These are phyloP conservation scores for Tachycineta bicolor DNA, from an alignment of 2,113 vertebrate genomes.

Conservation along the genomic window DNA sequence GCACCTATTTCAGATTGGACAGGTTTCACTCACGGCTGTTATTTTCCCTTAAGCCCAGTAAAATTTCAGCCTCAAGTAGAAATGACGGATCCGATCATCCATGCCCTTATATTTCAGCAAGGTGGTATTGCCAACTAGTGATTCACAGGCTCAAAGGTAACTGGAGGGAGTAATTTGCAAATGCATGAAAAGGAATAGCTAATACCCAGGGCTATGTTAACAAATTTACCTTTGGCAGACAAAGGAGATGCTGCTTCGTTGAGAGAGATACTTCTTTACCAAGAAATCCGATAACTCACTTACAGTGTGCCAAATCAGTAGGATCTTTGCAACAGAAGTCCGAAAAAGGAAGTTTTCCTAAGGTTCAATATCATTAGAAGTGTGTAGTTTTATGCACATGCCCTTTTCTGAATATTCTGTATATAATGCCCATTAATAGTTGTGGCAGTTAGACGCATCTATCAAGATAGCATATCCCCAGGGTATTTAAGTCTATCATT, in stretches of 20 bases:
- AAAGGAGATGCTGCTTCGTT: neutral
- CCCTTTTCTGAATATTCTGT: neutral
- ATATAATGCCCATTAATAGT: neutral
- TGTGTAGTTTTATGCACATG: neutral
- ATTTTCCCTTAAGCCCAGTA: neutral
- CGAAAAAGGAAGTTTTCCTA: neutral
- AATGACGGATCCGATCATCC: neutral
- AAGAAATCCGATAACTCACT: neutral
- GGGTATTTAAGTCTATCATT: constrained; percentile 12
- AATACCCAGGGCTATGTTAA: neutral
- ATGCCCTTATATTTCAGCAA: neutral
- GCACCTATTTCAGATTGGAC: neutral
- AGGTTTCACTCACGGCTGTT: neutral
- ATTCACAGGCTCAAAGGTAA: neutral
- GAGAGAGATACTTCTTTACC: neutral
- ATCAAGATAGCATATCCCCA: constrained; percentile 15
- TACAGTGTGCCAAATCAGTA: neutral
- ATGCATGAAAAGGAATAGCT: neutral
- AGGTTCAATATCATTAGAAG: neutral
- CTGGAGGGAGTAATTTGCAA: neutral
- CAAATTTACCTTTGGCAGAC: neutral
- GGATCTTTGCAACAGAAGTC: neutral
- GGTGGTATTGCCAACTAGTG: neutral
- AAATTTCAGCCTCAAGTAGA: neutral
- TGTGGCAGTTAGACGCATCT: constrained; percentile 12